These are phyloP conservation scores for Cricetomys ansorgei DNA, from an alignment of 2,113 vertebrate genomes.

Conservation along the genomic window DNA sequence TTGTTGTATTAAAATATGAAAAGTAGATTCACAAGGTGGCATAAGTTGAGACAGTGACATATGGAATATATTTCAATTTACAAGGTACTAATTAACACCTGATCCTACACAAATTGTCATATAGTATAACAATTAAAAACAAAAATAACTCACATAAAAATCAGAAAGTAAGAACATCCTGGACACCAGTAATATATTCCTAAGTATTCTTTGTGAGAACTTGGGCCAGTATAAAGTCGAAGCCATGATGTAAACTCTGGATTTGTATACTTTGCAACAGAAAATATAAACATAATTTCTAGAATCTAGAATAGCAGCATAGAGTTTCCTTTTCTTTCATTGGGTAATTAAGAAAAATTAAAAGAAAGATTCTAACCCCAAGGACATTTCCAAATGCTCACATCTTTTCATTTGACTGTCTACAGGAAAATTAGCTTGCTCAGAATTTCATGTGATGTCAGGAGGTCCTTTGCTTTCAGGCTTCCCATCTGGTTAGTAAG, in stretches of 20 bases:
- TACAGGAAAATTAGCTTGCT: neutral
- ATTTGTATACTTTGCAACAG: neutral
- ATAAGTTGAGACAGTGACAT: neutral
- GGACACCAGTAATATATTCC: neutral
- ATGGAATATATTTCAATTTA: conserved; percentile 18
- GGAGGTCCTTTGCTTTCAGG: neutral
- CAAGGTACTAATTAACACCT: conserved; percentile 28
- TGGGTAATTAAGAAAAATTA: neutral
- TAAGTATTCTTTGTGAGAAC: neutral
- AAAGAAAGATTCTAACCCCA: neutral
- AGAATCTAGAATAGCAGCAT: neutral
- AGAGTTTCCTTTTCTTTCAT: neutral
- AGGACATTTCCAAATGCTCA: conserved; percentile 3
- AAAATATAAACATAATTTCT: neutral
- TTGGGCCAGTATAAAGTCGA: neutral
- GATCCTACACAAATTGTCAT: neutral
- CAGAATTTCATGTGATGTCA: neutral
- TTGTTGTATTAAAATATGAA: conserved; percentile 16
- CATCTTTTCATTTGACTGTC: neutral
- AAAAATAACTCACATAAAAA: neutral
- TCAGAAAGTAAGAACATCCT: neutral
- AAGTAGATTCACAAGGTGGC: neutral
- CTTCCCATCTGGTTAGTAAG: neutral
- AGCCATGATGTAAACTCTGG: neutral
- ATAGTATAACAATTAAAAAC: neutral